Evolutionary conservation across 2,797 vertebrate genomes (phyloP).

Genomic region (Poecilia picta): DNA sequence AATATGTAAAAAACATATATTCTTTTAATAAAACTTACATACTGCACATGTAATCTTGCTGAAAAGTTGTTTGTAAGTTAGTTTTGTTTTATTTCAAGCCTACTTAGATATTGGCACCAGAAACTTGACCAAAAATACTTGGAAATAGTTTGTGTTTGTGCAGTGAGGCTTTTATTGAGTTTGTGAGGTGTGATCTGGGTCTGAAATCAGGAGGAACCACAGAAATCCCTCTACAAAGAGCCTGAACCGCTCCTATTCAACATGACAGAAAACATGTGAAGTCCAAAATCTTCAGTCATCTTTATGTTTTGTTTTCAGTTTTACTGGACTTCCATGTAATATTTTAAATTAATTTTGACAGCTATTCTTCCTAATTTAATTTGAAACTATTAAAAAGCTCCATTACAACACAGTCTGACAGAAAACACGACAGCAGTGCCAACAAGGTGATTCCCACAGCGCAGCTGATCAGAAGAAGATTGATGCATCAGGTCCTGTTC

Average conservation of each 20-base stretch:
- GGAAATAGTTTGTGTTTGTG: no score
- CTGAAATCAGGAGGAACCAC: background rate
- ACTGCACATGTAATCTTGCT: no score
- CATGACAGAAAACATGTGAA: background rate
- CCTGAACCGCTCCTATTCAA: constrained; percentile 1
- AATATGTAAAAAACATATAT: no score
- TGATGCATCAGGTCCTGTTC: background rate
- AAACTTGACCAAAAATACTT: no score
- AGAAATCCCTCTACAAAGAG: background rate
- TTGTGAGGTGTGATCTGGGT: background rate
- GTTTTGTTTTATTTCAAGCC: no score
- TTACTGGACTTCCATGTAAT: background rate
- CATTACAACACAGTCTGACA: background rate
- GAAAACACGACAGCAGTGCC: background rate
- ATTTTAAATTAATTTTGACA: background rate
- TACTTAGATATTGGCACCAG: no score
- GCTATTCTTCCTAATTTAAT: background rate
- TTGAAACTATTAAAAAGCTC: background rate
- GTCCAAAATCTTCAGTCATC: background rate
- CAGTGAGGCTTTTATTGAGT: background rate
- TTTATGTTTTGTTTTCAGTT: background rate
- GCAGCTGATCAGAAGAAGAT: background rate
- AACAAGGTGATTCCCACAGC: background rate
- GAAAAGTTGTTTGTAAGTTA: no score
- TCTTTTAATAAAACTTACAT: no score